Evolutionary conservation across 2,888 invertebrate genomes (phyloP).

Genomic region (Acrobasis suavella): DNA sequence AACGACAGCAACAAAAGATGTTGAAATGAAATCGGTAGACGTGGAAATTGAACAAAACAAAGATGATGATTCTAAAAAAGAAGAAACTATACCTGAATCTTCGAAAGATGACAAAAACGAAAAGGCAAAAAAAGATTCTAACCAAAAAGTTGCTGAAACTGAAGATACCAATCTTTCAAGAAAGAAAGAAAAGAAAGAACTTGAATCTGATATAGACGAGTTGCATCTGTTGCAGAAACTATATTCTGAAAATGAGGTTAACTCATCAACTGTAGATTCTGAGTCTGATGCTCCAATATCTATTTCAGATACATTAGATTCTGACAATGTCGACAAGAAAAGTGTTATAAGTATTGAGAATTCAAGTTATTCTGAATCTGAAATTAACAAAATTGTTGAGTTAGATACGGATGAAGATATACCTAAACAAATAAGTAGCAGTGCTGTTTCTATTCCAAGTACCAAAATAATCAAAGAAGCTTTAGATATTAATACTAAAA

Average conservation of each 20-base stretch:
- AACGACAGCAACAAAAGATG: not conserved
- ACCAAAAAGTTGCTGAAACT: conserved; percentile 46
- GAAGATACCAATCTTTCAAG: conserved; percentile 39
- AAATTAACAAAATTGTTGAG: conserved; percentile 40
- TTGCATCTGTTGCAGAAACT: conserved; percentile 66
- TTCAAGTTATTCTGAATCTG: conserved; percentile 70
- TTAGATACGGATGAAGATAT: conserved; percentile 27
- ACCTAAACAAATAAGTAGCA: conserved; percentile 16
- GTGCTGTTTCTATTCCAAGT: conserved; percentile 17
- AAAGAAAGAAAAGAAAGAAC: conserved; percentile 27
- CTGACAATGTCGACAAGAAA: conserved; percentile 48
- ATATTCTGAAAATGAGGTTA: conserved; percentile 55
- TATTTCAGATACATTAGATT: conserved; percentile 61
- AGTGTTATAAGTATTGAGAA: conserved; percentile 72
- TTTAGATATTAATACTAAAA: conserved; percentile 38
- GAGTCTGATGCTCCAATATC: conserved; percentile 62
- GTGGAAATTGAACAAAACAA: not conserved
- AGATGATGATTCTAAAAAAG: not conserved
- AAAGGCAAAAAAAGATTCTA: conserved; percentile 26
- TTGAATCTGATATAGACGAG: conserved; percentile 68
- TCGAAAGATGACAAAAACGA: conserved; percentile 28
- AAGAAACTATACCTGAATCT: not conserved
- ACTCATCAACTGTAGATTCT: conserved; percentile 52
- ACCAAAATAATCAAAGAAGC: conserved; percentile 25
- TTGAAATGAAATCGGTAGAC: conserved; percentile 1